Evolutionary conservation across 2,113 vertebrate species (phyloP).

Genomic region (Nerophis lumbriciformis): DNA sequence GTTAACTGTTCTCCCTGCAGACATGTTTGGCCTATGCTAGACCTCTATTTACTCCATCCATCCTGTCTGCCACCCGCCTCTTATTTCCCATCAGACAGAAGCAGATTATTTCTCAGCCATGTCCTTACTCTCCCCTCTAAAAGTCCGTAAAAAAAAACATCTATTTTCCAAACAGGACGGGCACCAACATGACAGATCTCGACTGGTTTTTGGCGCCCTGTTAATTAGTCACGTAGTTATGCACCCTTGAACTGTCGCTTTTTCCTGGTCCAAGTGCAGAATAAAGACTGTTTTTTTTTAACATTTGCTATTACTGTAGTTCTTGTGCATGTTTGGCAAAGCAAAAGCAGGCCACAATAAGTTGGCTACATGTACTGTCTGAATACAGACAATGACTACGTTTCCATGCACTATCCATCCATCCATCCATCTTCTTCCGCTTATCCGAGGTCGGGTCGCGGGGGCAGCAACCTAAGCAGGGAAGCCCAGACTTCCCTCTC

Average conservation of each 20-base stretch:
- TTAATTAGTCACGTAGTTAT: background rate
- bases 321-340: too few species aligned
- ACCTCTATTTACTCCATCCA: slow-evolving; percentile 30
- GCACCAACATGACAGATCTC: background rate
- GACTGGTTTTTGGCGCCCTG: background rate
- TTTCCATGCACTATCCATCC: too few species aligned
- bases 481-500: too few species aligned
- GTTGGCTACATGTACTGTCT: too few species aligned
- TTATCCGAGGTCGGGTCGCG: too few species aligned
- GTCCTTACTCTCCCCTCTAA: slow-evolving; percentile 15
- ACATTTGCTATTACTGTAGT: too few species aligned
- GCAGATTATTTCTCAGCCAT: slow-evolving; percentile 10
- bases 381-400: too few species aligned
- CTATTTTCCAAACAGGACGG: background rate
- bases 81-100: slow-evolving; percentile 29
- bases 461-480: too few species aligned
- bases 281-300: too few species aligned
- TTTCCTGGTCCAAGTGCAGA: background rate
- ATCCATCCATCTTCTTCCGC: too few species aligned
- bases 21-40: slow-evolving; percentile 34
- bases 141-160: background rate
- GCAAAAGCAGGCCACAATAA: too few species aligned
- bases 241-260: background rate
- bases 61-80: slow-evolving; percentile 18
- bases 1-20: slow-evolving; percentile 38